Conservation (phyloP, 2,113 vertebrate genomes). For the Silurus meridionalis region DNA sequence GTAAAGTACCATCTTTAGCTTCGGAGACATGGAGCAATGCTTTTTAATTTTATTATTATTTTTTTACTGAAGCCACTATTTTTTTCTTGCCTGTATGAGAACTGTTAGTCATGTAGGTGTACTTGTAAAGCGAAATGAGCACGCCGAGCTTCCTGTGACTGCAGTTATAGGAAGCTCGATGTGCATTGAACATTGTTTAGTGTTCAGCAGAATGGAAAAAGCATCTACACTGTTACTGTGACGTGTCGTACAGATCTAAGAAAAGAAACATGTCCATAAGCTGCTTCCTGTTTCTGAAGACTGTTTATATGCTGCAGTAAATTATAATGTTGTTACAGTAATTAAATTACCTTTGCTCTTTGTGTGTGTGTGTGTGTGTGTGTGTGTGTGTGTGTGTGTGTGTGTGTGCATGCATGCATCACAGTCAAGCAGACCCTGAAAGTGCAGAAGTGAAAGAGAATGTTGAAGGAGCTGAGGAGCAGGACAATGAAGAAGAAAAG, state of each 20-base stretch:
- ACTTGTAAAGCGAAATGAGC: neutral
- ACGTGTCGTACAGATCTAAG: neutral
- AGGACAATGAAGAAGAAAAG: slow-evolving; percentile 57
- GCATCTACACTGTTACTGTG: neutral
- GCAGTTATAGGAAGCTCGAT: neutral
- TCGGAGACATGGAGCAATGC: no score
- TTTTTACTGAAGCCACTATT: neutral
- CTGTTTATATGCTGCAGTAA: neutral
- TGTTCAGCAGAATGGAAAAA: neutral
- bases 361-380: neutral
- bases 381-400: neutral
- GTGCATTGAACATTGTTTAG: neutral
- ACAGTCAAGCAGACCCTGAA: slow-evolving; percentile 63
- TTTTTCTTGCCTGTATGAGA: neutral
- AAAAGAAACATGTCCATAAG: neutral
- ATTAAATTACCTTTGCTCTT: neutral
- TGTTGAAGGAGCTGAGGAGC: slow-evolving; percentile 52
- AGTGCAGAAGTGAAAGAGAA: slow-evolving; percentile 65
- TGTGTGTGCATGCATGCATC: neutral
- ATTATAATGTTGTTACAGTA: neutral
- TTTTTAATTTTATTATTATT: neutral
- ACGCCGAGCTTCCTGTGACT: neutral
- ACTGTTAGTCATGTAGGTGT: neutral
- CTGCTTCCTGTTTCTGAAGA: neutral
- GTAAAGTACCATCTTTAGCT: neutral